These are phyloP conservation scores for Leucopsar rothschildi DNA, from an alignment of 2,113 vertebrate species.

Conservation along the genomic window DNA sequence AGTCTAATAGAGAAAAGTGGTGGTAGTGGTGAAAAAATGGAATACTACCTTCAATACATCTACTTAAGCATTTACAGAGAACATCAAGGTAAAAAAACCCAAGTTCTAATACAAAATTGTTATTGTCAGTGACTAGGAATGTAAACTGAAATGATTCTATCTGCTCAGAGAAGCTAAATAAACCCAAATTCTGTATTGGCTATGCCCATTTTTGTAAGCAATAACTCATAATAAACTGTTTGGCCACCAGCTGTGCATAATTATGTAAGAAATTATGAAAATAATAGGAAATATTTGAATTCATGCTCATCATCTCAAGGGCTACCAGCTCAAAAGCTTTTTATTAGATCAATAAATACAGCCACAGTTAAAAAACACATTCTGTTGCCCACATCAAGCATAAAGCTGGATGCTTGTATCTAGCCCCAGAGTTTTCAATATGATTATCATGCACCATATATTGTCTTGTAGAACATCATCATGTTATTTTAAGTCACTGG, in stretches of 20 bases:
- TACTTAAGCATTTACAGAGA: not conserved
- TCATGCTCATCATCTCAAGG: not conserved
- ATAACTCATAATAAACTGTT: not conserved
- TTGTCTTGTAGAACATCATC: not conserved
- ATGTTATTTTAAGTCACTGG: not conserved
- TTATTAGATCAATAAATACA: slow-evolving; percentile 3
- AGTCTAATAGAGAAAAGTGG: not conserved
- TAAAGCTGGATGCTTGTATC: not conserved
- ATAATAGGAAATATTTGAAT: not conserved
- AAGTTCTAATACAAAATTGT: not conserved
- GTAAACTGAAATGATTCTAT: not conserved
- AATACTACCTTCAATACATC: not conserved
- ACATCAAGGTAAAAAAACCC: not conserved
- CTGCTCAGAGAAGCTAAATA: not conserved
- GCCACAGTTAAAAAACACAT: not conserved
- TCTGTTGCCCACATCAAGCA: not conserved
- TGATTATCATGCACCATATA: not conserved
- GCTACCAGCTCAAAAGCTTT: not conserved
- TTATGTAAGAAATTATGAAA: not conserved
- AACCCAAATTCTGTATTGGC: not conserved
- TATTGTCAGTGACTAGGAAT: not conserved
- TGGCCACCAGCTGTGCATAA: not conserved
- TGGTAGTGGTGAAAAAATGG: not conserved
- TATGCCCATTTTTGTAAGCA: not conserved
- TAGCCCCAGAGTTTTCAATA: not conserved